These are phyloP conservation scores for Cheilosia impressa DNA, from an alignment of 2,888 invertebrate genomes.

Conservation along the genomic window DNA sequence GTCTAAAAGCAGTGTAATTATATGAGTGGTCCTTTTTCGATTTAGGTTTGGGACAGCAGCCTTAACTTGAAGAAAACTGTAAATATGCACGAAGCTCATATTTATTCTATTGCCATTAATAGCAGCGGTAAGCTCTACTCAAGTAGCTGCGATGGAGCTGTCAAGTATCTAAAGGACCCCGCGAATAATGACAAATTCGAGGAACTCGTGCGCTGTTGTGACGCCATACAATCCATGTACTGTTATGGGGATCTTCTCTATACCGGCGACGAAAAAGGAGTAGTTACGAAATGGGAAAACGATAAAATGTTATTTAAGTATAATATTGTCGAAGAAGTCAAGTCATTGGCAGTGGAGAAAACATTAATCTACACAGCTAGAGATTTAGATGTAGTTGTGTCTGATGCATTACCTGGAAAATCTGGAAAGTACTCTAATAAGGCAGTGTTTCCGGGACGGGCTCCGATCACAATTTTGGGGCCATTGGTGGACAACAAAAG, in stretches of 20 bases:
- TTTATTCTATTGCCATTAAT: conserved; percentile 81
- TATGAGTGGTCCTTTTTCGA: background rate
- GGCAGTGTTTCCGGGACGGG: conserved; percentile 81
- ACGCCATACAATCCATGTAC: conserved; percentile 82
- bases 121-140: conserved; percentile 82
- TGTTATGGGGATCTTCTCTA: conserved; percentile 80
- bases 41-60: conserved; percentile 82
- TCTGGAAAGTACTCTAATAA: conserved; percentile 82
- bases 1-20: too few species aligned
- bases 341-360: conserved; percentile 81
- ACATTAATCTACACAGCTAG: conserved; percentile 82
- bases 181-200: conserved; percentile 78
- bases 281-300: conserved; percentile 82
- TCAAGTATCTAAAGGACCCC: conserved; percentile 81
- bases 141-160: conserved; percentile 82
- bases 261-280: conserved; percentile 83
- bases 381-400: conserved; percentile 82
- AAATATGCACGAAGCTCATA: conserved; percentile 81
- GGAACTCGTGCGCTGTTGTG: conserved; percentile 80
- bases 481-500: conserved; percentile 78
- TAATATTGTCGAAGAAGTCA: conserved; percentile 83
- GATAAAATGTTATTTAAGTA: conserved; percentile 83
- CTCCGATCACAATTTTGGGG: conserved; percentile 81
- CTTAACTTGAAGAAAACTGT: conserved; percentile 80
- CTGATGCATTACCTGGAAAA: conserved; percentile 79